Evolutionary conservation across 2,797 vertebrate genomes (phyloP).

Genomic region (Malurus splendens): DNA sequence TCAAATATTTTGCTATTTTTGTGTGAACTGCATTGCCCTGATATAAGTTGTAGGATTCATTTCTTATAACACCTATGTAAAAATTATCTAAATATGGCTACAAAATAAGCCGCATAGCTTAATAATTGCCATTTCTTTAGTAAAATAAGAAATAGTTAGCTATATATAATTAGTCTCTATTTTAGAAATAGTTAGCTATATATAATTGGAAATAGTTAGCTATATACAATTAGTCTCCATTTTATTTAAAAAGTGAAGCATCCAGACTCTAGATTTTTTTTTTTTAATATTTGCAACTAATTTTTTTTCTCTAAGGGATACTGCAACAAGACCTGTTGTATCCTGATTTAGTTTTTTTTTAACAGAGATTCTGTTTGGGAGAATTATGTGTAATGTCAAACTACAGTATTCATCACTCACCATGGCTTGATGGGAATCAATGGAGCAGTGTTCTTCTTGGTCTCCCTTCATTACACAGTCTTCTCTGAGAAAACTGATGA

Average conservation of each 20-base stretch:
- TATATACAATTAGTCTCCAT: neutral
- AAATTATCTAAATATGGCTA: neutral
- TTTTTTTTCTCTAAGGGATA: neutral
- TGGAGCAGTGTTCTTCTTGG: slow-evolving; percentile 29
- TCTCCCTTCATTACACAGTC: slow-evolving; percentile 1
- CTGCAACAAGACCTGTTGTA: neutral
- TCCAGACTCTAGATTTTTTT: neutral
- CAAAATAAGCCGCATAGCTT: neutral
- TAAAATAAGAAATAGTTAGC: neutral
- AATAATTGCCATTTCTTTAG: neutral
- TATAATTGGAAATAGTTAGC: neutral
- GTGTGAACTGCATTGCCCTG: neutral
- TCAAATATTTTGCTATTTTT: neutral
- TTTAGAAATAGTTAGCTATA: neutral
- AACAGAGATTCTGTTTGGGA: neutral
- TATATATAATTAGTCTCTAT: neutral
- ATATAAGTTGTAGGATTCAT: neutral
- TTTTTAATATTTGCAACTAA: neutral
- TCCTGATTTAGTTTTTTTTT: neutral
- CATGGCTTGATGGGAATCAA: slow-evolving; percentile 25
- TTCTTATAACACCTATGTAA: neutral
- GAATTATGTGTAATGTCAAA: slow-evolving; percentile 11
- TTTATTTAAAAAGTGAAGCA: neutral
- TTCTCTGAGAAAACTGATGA: slow-evolving; percentile 4
- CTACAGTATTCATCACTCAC: slow-evolving; percentile 21